These are phyloP conservation scores for Sebastes fasciatus DNA, from an alignment of 2,113 vertebrate genomes.

Conservation along the genomic window DNA sequence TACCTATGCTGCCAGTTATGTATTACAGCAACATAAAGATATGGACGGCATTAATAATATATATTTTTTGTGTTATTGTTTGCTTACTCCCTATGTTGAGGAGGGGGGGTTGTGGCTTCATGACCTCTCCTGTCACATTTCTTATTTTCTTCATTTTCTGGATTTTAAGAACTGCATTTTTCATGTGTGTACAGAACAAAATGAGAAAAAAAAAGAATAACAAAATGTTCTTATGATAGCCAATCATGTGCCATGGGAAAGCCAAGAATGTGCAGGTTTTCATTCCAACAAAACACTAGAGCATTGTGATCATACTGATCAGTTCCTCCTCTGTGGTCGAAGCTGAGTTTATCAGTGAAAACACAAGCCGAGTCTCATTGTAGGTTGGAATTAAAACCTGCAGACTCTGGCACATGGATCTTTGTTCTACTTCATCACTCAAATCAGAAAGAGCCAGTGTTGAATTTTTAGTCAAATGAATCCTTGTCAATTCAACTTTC, in stretches of 20 bases:
- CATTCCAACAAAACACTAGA: neutral
- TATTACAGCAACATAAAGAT: conserved; percentile 6
- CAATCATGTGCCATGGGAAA: neutral
- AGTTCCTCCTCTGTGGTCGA: neutral
- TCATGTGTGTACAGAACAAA: too few relatives aligned
- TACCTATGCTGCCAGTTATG: neutral
- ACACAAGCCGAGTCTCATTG: neutral
- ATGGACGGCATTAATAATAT: neutral
- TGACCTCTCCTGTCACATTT: too few relatives aligned
- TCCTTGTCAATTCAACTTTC: neutral
- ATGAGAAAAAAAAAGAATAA: neutral
- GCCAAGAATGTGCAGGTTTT: neutral
- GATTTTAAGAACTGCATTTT: too few relatives aligned
- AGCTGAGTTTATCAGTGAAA: neutral
- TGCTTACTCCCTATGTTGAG: too few relatives aligned
- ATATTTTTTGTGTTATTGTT: too few relatives aligned
- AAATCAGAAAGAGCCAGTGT: neutral
- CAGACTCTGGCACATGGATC: neutral
- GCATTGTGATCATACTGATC: neutral
- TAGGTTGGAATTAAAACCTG: neutral
- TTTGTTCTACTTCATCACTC: neutral
- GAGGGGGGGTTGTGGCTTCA: too few relatives aligned
- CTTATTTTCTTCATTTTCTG: too few relatives aligned
- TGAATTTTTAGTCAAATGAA: neutral
- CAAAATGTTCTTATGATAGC: neutral